A percentile compares a stretch with the other conserved stretches of the same genome.
Conservation (phyloP, 2,797 vertebrate species). For the Tenualosa thibaudeaui region DNA sequence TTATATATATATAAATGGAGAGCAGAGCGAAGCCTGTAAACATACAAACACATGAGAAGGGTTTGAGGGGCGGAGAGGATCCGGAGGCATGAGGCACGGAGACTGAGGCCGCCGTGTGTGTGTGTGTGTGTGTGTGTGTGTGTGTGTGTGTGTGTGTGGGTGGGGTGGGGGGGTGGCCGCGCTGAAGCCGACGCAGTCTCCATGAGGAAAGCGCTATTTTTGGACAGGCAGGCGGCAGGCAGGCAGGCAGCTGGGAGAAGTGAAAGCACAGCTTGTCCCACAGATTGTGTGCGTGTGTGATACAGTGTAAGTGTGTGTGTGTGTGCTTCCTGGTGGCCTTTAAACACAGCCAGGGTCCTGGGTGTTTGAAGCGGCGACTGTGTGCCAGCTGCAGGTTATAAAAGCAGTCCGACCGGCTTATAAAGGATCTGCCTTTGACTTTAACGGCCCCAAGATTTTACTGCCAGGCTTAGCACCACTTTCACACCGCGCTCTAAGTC, state of each 20-base stretch:
- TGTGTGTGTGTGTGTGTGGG: too few relatives aligned
- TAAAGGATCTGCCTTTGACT: conserved; percentile 42
- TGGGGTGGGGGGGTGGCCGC: not conserved
- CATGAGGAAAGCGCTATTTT: conserved; percentile 60
- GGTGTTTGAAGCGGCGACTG: conserved; percentile 43
- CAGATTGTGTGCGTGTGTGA: conserved; percentile 46
- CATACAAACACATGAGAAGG: not conserved
- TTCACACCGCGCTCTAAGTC: conserved; percentile 6
- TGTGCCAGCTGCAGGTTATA: conserved; percentile 53
- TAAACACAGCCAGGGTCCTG: conserved; percentile 45
- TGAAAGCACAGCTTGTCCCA: conserved; percentile 68
- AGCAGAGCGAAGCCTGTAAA: not conserved
- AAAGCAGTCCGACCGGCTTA: conserved; percentile 52
- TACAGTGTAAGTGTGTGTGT: conserved; percentile 21
- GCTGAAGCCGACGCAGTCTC: conserved; percentile 7
- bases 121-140: not conserved
- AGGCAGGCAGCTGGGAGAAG: conserved; percentile 58
- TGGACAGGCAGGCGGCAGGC: conserved; percentile 55
- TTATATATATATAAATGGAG: not conserved
- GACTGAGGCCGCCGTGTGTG: not conserved
- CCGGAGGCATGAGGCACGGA: not conserved
- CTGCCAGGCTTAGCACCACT: conserved; percentile 42
- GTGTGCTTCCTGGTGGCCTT: conserved; percentile 61
- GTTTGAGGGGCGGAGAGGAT: conserved; percentile 8
- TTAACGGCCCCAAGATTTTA: conserved; percentile 45